Evolutionary conservation across 2,113 vertebrate genomes (phyloP).

Genomic region (Zosterops lateralis): DNA sequence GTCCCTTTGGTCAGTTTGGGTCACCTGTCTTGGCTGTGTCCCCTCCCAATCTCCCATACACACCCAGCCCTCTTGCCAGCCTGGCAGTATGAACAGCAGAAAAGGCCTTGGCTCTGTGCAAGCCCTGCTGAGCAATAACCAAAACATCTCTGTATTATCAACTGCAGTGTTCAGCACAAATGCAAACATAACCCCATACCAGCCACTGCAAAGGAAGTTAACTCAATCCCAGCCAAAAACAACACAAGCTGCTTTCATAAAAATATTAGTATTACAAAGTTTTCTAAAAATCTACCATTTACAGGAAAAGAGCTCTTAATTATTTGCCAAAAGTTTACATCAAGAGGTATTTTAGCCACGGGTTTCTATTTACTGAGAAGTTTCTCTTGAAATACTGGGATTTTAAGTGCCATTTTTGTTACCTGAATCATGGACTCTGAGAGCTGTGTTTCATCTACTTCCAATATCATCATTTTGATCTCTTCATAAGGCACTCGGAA

Average conservation of each 20-base stretch:
- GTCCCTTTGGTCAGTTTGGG: not conserved
- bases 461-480: constrained; percentile 89
- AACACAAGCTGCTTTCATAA: not conserved
- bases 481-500: constrained; percentile 94
- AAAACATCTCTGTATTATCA: not conserved
- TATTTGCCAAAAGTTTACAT: constrained; percentile 36
- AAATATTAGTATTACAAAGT: not conserved
- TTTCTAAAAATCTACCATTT: not conserved
- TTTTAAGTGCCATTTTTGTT: constrained; percentile 46
- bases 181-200: not conserved
- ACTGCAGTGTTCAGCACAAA: not conserved
- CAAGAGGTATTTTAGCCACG: constrained; percentile 23
- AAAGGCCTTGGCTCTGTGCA: not conserved
- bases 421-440: constrained; percentile 97
- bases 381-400: constrained; percentile 29
- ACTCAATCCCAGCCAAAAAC: not conserved
- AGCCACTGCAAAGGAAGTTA: not conserved
- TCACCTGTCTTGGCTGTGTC: not conserved
- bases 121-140: not conserved
- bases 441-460: constrained; percentile 92
- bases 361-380: constrained; percentile 47
- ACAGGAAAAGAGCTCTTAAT: constrained; percentile 35
- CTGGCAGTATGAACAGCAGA: fast-evolving
- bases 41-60: not conserved
- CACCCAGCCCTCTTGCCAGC: too few species aligned